Evolutionary conservation across 1,140 invertebrate genomes (phyloP), one percentile per base, ranked within the genome.

Genomic region (Dinoponera quadriceps): DNA sequence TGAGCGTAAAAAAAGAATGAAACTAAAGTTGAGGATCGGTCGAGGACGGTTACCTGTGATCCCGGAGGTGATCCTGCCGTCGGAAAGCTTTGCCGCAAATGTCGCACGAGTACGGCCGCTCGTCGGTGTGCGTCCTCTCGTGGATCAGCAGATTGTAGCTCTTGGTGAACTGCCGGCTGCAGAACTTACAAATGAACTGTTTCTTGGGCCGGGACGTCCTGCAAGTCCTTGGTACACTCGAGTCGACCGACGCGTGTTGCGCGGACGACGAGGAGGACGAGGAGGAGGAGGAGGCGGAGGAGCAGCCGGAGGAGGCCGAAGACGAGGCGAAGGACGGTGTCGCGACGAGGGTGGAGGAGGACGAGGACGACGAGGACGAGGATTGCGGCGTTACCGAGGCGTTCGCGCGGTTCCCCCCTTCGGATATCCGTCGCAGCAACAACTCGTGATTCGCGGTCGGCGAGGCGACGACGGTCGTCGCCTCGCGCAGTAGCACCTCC

Each of bases 91-190:
- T 94, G 44, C 96, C 95, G 94, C 99, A 99, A 83, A 99, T 98
- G 94, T 99, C 99, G 95, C 99, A 99, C 14, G 98, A 98, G 92
- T 99, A 99, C 2, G 99, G 99, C 73, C 99, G 94, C 93, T 99
- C 99, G 94, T 99, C 98, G 3, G 99, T 99, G 92, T 99, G 99
- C 1, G 98, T 99, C 88, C 98, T 95, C 94, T 99, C 98, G 94
- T 99, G 99, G 87, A 99, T 99, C 63, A 99, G 95, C 66, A 99
- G 95, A 93, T 99, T 99, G 95, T 99, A 99, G 20, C 98, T 98
- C 94, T 99, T 99, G 74, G 99, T 99, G 93, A 99, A 99, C 91
- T 99, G 97, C 54, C 99, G 96, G 91, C 98, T 97, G 94, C 99
- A 99, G 93, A 98, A 99, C 91, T 98, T 98, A 95, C 99, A 99